Base-by-base conservation (phyloP, 1,140 invertebrate species). In the Saccostrea cuccullata region DNA sequence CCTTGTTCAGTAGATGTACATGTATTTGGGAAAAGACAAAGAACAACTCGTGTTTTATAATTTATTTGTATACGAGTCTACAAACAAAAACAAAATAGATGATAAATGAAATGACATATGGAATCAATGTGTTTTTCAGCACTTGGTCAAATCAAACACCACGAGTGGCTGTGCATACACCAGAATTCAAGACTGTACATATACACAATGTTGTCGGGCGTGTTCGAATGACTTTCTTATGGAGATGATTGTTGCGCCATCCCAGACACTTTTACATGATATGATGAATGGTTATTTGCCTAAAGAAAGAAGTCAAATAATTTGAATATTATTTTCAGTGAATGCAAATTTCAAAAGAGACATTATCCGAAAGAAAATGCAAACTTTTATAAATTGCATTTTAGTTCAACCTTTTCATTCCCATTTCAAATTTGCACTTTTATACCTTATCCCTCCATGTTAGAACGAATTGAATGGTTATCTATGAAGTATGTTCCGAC, bases 1-100 rank as follows among this genome's bases (percentile, higher is more conserved):
- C 47, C 6, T 47, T 47, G 9, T 6, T 47, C 47, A 47, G 47
- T 47, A 47, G 47, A 47, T 47, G 47, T 47, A 47, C 47, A 47
- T 64, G 58, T 64, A 6, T 64, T 64, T 36, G 20, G 6, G n/a
- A 64, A 6, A 20, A 64, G 20, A 64, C 5, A 17, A 6, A 64
- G 6, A 64, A 64, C 1, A 64, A n/a, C 5, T 64, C 58, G 70
- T 77, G 70, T 77, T 77, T 77, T 77, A 77, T 30, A 77, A 36
- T 77, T 77, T 77, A 77, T 77, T 77, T 77, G 70, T 77, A 77
- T 26, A 77, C 15, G 15, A n/a, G 26, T 77, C 70, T 77, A 77
- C 70, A 77, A 77, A 77, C 23, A 77, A 26, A 36, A 77, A 77
- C 70, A 77, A 77, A 15, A 77, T 8, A 30, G 13, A 40, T 77